These are phyloP conservation scores for Drosophila merina DNA, from an alignment of 2,888 invertebrate species.

Conservation along the genomic window DNA sequence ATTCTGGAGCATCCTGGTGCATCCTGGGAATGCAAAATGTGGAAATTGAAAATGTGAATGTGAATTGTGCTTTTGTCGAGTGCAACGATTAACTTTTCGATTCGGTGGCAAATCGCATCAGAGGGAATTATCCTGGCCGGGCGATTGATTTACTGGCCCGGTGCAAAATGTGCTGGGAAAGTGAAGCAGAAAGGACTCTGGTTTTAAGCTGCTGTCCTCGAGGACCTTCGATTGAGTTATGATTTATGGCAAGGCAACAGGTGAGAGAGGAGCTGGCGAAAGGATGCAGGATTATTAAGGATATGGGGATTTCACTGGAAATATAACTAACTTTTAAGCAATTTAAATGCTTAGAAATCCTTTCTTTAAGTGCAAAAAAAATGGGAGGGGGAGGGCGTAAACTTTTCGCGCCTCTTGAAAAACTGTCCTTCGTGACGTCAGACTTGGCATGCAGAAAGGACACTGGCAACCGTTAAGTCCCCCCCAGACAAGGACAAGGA, in stretches of 20 bases:
- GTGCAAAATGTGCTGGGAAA: not conserved
- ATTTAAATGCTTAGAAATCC: not conserved
- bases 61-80: not conserved
- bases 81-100: constrained; percentile 11
- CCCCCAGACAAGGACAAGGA: not conserved
- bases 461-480: not conserved
- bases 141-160: constrained; percentile 32
- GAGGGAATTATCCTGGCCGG: constrained; percentile 28
- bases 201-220: constrained; percentile 29
- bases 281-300: constrained; percentile 1
- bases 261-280: constrained; percentile 10
- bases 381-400: constrained; percentile 5
- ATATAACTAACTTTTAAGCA: not conserved
- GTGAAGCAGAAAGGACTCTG: not conserved
- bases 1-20: not conserved
- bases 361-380: too few species aligned
- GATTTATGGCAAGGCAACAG: constrained; percentile 48
- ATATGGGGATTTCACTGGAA: not conserved
- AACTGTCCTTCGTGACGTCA: constrained; percentile 44
- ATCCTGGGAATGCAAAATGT: not conserved
- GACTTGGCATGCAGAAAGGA: constrained; percentile 64
- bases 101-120: constrained; percentile 32
- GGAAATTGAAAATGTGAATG: not conserved
- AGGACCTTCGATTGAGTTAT: constrained; percentile 40
- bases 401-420: constrained; percentile 39